phyloP scores from a whole-genome alignment of 2,888 invertebrate species.

The Dioctria linearis region DNA sequence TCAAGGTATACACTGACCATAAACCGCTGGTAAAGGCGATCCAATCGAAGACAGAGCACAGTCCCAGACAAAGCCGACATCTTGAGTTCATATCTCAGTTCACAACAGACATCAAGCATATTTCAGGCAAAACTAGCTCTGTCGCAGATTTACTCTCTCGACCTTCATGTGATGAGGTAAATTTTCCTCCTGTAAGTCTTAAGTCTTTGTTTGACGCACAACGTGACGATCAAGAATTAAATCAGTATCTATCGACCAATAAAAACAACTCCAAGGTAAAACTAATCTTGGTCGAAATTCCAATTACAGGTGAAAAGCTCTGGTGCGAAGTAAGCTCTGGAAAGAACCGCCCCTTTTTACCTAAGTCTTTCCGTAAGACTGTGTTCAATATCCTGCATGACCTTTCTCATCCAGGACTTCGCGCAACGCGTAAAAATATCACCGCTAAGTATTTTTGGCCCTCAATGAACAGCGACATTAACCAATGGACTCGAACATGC shows the following conservation, averaged over 20 bases:
- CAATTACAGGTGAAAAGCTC: constrained; percentile 1
- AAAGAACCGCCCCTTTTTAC: constrained; percentile 31
- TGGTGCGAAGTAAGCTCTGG: constrained; percentile 36
- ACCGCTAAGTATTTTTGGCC: neutral
- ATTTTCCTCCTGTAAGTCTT: neutral
- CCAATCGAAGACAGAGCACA: neutral
- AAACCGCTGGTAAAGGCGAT: neutral
- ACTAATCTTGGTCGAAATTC: neutral
- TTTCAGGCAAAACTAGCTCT: neutral
- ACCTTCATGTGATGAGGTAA: neutral
- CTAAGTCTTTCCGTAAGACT: neutral
- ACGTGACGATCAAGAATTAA: neutral
- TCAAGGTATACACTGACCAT: neutral
- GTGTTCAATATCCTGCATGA: constrained; percentile 40
- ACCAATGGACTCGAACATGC: constrained; percentile 22
- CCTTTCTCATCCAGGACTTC: constrained; percentile 27
- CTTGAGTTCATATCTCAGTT: neutral
- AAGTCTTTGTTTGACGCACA: neutral
- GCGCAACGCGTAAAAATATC: neutral
- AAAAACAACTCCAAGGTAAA: too few relatives aligned
- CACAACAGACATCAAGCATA: neutral
- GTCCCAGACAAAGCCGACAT: neutral
- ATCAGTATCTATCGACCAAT: neutral
- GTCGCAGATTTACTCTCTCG: constrained; percentile 1
- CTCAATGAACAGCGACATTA: constrained; percentile 17